Conservation (phyloP, 2,888 invertebrate species). For the Oegoconia quadripuncta region DNA sequence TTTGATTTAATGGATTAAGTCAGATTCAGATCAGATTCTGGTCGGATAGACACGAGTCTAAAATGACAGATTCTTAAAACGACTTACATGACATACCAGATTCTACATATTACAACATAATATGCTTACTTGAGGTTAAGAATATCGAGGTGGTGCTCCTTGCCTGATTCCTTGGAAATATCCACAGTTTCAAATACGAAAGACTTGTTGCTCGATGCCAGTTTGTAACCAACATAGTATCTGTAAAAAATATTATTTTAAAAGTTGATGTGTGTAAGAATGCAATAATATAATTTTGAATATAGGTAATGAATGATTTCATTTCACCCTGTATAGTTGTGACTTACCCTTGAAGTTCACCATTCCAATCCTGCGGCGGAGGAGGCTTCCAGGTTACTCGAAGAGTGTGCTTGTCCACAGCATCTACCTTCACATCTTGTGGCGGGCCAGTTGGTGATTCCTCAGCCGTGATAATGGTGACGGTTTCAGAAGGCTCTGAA, state of each 20-base stretch:
- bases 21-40: no score
- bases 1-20: no score
- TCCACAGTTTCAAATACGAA: constrained; percentile 95
- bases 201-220: constrained; percentile 90
- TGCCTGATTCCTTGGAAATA: constrained; percentile 94
- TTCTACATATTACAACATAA: no score
- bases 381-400: constrained; percentile 96
- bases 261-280: no score
- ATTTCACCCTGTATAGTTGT: neutral
- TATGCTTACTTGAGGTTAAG: constrained; percentile 84
- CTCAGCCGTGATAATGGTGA: constrained; percentile 96
- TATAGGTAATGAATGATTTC: neutral
- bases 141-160: constrained; percentile 92
- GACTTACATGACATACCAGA: no score
- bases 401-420: constrained; percentile 91
- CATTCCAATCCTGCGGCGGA: constrained; percentile 93
- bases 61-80: no score
- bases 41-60: no score
- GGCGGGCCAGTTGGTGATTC: constrained; percentile 93
- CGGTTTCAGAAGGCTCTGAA: constrained; percentile 95
- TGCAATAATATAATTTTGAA: no score
- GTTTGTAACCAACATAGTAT: constrained; percentile 94
- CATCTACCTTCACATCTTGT: constrained; percentile 90
- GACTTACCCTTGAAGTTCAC: constrained; percentile 84
- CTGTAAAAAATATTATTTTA: constrained; percentile 81